These are phyloP conservation scores for Hypomecis atomaria DNA, from an alignment of 2,888 invertebrate species.

Conservation along the genomic window DNA sequence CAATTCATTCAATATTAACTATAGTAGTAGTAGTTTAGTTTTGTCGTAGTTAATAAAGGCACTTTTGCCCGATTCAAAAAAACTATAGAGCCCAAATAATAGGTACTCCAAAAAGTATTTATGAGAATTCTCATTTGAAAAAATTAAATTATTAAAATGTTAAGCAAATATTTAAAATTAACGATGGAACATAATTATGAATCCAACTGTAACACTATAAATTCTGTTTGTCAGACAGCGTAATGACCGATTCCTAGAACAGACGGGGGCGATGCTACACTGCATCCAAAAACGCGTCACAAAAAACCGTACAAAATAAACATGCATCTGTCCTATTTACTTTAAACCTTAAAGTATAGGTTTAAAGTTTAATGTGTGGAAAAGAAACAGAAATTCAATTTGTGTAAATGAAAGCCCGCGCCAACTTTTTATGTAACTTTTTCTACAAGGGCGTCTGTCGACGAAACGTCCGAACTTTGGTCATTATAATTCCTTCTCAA, in stretches of 20 bases:
- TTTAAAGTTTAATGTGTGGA: slow-evolving; percentile 34
- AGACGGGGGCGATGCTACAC: slow-evolving; percentile 50
- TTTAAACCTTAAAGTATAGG: slow-evolving; percentile 2
- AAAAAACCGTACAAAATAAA: slow-evolving; percentile 45
- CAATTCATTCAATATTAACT: too few relatives aligned
- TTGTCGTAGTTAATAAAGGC: too few relatives aligned
- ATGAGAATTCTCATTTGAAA: too few relatives aligned
- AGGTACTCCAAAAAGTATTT: too few relatives aligned
- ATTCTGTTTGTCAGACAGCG: slow-evolving; percentile 38
- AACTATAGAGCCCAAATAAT: too few relatives aligned
- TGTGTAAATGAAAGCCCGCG: slow-evolving; percentile 44
- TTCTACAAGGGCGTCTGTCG: slow-evolving; percentile 52
- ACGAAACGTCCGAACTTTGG: slow-evolving; percentile 40
- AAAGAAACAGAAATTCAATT: slow-evolving; percentile 18
- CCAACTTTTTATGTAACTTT: slow-evolving; percentile 56
- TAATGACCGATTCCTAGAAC: slow-evolving; percentile 72
- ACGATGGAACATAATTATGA: slow-evolving; percentile 46
- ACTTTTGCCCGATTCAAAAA: too few relatives aligned
- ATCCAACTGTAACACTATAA: slow-evolving; percentile 35
- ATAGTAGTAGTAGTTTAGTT: too few relatives aligned
- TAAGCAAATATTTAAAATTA: background rate
- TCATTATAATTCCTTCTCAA: slow-evolving; percentile 36
- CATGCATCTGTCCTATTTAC: slow-evolving; percentile 15
- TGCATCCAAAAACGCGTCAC: slow-evolving; percentile 54
- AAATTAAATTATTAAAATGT: too few relatives aligned